Evolutionary conservation across 2,888 invertebrate species (phyloP), one percentile per base, ranked within the genome.

Genomic region (Eristalinus aeneus): DNA sequence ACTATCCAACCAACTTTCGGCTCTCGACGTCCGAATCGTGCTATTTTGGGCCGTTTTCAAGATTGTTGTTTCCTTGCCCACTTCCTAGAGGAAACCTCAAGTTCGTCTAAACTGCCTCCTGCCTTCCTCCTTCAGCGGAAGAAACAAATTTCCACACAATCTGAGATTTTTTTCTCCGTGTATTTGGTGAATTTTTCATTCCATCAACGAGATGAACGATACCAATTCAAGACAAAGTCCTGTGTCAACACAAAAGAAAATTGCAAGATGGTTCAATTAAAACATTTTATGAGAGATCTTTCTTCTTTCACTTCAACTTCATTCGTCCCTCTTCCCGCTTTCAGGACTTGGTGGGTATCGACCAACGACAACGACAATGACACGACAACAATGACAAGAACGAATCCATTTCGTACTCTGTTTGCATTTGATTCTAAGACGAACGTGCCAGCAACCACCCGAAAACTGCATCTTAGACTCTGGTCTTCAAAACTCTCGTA

Each of bases 191-290:
- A 67, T 32, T 16, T 12, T 67, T 65, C 34, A 23, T 54, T 31
- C 63, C 56, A 79, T 79, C 79, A 68, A 12, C 22, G 23, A 79
- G 67, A 61, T 72, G 72, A 79, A 79, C 72, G 78, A 79, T 79
- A 63, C 67, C 73, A 54, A n/a, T 68, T 36, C 56, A 64, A 64
- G 68, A 80, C 80, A 72, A 79, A 84, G 78, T 79, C 74, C 74
- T 84, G 69, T 84, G 78, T 87, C 87, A 83, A 83, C 83, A 87
- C 74, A 82, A 83, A 86, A 64, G 72, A 87, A 83, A 77, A 81
- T 77, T 54, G 67, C 74, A 77, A 78, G 68, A 80, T 58, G 72
- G 74, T 86, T 82, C 74, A 82, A 86, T 86, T 86, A 86, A 82
- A 86, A 86, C 65, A 82, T 78, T 86, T 81, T 81, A 83, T 74